These are phyloP conservation scores for Agrotis clavis DNA, from an alignment of 2,888 invertebrate species.

Conservation along the genomic window DNA sequence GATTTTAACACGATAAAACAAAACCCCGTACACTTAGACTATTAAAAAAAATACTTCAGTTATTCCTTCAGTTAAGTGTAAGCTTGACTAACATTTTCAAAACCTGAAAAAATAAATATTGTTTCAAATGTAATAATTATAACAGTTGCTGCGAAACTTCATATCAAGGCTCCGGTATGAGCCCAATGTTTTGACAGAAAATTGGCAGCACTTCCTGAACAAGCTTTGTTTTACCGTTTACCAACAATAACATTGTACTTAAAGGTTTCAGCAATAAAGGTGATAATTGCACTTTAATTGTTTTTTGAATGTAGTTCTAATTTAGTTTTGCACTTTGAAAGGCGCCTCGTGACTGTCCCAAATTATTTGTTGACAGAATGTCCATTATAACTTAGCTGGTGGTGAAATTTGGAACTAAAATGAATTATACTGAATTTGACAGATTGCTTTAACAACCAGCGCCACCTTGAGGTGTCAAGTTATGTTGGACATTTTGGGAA, in stretches of 20 bases:
- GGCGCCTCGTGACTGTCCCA: conserved; percentile 49
- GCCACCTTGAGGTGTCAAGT: not conserved
- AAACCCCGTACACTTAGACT: no score
- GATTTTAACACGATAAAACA: no score
- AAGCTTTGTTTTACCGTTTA: conserved; percentile 40
- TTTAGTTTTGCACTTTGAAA: conserved; percentile 25
- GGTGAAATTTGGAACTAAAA: conserved; percentile 5
- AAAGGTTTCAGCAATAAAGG: conserved; percentile 19
- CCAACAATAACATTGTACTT: conserved; percentile 9
- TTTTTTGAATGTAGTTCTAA: conserved; percentile 18
- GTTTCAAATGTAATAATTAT: conserved; percentile 18
- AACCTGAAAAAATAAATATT: not conserved
- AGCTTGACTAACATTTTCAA: not conserved
- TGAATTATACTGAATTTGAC: conserved; percentile 1
- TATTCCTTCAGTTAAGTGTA: no score
- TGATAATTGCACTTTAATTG: conserved; percentile 27
- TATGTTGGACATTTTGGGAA: not conserved
- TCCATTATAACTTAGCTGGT: not conserved
- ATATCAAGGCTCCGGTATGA: conserved; percentile 53
- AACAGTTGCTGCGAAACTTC: conserved; percentile 40
- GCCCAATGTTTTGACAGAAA: conserved; percentile 64
- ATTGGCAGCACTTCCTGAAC: conserved; percentile 65
- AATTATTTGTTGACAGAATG: conserved; percentile 24
- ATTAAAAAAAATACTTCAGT: not conserved
- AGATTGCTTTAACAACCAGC: not conserved